Evolutionary conservation across 2,888 invertebrate genomes (phyloP), one percentile per base, ranked within the genome.

Genomic region (Lasiommata megera): DNA sequence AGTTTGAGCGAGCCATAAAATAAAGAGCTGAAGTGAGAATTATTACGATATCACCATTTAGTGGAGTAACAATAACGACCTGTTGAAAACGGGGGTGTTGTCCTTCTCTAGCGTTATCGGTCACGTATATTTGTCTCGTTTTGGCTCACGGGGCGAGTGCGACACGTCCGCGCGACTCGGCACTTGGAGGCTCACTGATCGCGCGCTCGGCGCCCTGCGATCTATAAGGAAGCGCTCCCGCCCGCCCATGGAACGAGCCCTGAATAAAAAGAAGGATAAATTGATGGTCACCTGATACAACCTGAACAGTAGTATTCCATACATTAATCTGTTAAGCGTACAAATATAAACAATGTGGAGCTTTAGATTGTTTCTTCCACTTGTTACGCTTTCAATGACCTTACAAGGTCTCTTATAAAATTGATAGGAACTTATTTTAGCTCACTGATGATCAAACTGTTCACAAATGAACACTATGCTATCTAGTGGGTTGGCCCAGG

Each of bases 21-120:
- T 59, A 62, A 58, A 66, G 57, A 61, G 61, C 64, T 60, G 74
- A 79, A 79, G 77, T 77, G 78, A 72, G 76, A 85, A 85, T 81
- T 80, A 85, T 84, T 80, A 76, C 80, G 72, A 74, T 80, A 85
- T 82, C 86, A 82, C 85, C 83, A 84, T 84, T 88, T 81, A 86
- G 80, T 80, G 71, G 77, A 56, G 81, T 82, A 81, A 83, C 84
- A 84, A 82, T 87, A 88, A 86, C 85, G 88, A 89, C 89, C 89
- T 89, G 89, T 88, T 89, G 89, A 88, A 84, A 85, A 78, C 73
- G 79, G 69, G 61, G 72, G 65, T 70, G 73, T 69, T 72, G 74
- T 88, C 87, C 74, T 77, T 73, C 72, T 88, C 84, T 80, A 66
- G 61, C 82, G 64, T 66, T 60, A 60, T 62, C 54, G 63, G 60